Conservation (phyloP, 2,888 invertebrate species). For the Scaptomyza reducta region DNA sequence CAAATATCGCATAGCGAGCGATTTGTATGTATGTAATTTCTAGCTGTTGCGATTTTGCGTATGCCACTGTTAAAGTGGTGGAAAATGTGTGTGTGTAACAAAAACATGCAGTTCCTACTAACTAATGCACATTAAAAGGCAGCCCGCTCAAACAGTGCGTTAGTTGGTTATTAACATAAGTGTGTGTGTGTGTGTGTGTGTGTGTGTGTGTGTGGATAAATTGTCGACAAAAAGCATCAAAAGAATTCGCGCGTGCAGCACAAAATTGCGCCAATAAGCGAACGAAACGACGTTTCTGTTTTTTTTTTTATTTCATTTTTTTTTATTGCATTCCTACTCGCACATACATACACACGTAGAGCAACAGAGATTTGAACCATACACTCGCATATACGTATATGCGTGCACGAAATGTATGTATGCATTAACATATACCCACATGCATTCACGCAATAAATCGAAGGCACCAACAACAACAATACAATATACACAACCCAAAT, state of each 20-base stretch:
- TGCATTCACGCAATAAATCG: conserved; percentile 69
- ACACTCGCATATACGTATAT: conserved; percentile 10
- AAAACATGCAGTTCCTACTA: conserved; percentile 53
- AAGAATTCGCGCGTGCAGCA: conserved; percentile 65
- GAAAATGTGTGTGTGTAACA: conserved; percentile 66
- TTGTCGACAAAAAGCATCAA: conserved; percentile 25
- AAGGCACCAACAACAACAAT: conserved; percentile 21
- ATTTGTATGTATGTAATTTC: conserved; percentile 54
- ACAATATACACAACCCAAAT: conserved; percentile 59
- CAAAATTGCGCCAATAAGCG: conserved; percentile 80
- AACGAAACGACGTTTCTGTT: conserved; percentile 61
- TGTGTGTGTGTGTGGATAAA: conserved; percentile 30
- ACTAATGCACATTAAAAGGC: conserved; percentile 32
- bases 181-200: too few relatives aligned
- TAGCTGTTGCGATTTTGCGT: conserved; percentile 66
- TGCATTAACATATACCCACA: conserved; percentile 41
- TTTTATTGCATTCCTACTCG: conserved; percentile 75
- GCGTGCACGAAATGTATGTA: conserved; percentile 12
- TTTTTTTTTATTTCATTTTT: too few relatives aligned
- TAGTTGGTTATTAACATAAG: conserved; percentile 27
- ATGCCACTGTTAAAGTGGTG: conserved; percentile 70
- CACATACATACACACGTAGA: conserved; percentile 40
- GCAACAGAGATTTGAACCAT: conserved; percentile 55
- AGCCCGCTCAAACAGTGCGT: conserved; percentile 30
- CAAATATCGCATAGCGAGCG: conserved; percentile 13